These are phyloP conservation scores for Tinea semifulvella DNA, from an alignment of 2,888 invertebrate genomes.

Conservation along the genomic window DNA sequence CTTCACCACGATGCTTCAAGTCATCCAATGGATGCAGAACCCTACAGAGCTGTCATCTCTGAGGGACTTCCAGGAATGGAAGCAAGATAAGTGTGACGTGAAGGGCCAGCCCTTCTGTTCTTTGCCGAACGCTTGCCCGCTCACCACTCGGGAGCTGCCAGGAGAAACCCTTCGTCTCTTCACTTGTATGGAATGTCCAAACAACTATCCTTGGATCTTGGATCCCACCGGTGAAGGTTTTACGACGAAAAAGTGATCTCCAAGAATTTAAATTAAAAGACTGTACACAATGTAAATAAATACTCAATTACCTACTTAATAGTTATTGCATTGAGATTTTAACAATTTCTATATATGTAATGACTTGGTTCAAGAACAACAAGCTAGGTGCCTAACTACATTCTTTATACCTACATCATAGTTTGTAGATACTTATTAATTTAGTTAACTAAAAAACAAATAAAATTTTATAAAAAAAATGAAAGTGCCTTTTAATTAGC, in stretches of 20 bases:
- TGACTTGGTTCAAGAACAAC: neutral
- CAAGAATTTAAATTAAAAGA: constrained; percentile 52
- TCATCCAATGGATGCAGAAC: constrained; percentile 96
- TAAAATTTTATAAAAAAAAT: constrained; percentile 17
- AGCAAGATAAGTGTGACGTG: constrained; percentile 90
- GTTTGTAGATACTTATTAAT: constrained; percentile 17
- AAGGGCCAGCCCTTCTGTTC: constrained; percentile 94
- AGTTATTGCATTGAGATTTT: constrained; percentile 13
- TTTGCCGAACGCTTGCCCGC: constrained; percentile 88
- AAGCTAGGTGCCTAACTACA: constrained; percentile 1
- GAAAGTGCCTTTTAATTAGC: no score
- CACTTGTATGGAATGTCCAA: constrained; percentile 96
- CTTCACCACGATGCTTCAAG: constrained; percentile 90
- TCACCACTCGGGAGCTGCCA: constrained; percentile 89
- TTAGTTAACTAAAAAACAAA: constrained; percentile 17
- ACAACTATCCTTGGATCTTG: constrained; percentile 94
- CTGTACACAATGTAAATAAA: constrained; percentile 63
- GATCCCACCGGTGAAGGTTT: constrained; percentile 96
- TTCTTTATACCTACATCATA: neutral
- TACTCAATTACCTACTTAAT: constrained; percentile 13
- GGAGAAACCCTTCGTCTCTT: constrained; percentile 92
- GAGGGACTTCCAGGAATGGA: constrained; percentile 94
- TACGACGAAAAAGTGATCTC: constrained; percentile 79
- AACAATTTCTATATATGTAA: neutral
- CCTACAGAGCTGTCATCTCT: constrained; percentile 88